Base-by-base conservation (phyloP, 2,888 invertebrate genomes). In the Caenorhabditis uteleia region DNA sequence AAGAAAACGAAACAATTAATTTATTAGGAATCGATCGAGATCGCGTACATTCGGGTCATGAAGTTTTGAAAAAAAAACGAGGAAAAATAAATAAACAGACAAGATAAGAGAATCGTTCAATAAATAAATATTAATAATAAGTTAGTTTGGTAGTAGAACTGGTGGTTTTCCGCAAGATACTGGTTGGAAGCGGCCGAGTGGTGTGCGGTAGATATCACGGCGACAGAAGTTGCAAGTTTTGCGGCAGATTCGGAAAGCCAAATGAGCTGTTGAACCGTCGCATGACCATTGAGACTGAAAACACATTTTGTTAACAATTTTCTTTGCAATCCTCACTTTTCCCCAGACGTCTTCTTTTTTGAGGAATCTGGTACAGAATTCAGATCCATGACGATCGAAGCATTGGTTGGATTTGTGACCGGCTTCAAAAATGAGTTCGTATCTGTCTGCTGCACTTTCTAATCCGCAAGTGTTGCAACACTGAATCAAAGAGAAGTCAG, bases 151-250 rank as follows among this genome's bases (percentile, higher is more conserved):
- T 10, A 67, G 14, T 3, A 67, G 34, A 29, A 67, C 45, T 45
- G 67, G 67, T 16, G 56, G 48, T 23, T 67, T 67, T 34, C 67
- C 67, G 46, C 67, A 67, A 21, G 57, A 33, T 16, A 67, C 67
- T 21, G 67, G 67, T 29, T 67, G 59, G 42, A 67, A 67, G 7
- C 67, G 44, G n/a, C 67, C 67, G 4, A 71, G 46, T 5, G 58
- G 57, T 2, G 67, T 73, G 10, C 69, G 59, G 53, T 79, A 79
- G 38, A 79, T 68, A 44, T 77, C 74, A n/a, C 62, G 26, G 16
- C 70, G 62, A 42, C 79, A 79, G 61, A 70, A 79, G 33, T 77
- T 75, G 62, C 79, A 79, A 14, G 75, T 78, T 54, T 75, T 75
- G 27, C 78, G 57, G 46, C 78, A 79, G 36, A 79, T 73, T 57